Conservation (phyloP, 2,797 vertebrate species). For the Dermochelys coriacea region DNA sequence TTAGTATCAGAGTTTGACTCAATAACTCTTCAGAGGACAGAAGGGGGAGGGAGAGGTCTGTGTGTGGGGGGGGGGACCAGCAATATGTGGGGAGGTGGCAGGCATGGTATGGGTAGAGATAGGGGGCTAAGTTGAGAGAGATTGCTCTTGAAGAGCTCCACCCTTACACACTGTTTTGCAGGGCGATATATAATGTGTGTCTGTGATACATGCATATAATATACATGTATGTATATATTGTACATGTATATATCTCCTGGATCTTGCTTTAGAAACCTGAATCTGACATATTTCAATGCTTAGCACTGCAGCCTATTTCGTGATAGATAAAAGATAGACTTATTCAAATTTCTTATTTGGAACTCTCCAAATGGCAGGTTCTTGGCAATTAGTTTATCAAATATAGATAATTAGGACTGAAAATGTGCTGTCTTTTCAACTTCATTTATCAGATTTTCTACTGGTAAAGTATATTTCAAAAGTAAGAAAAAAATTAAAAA, state of each 20-base stretch:
- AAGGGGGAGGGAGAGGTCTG: neutral
- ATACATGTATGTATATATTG: neutral
- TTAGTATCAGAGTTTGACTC: neutral
- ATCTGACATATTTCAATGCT: neutral
- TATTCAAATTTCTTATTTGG: neutral
- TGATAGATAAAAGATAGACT: neutral
- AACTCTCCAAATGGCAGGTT: neutral
- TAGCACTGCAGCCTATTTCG: neutral
- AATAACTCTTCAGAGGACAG: accelerated
- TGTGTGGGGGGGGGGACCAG: neutral
- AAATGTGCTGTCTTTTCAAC: neutral
- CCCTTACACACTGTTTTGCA: too few species aligned
- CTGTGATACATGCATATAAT: too few species aligned
- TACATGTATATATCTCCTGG: neutral
- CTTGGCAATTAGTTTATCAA: neutral
- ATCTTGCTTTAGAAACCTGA: neutral
- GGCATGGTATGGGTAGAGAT: neutral
- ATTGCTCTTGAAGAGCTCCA: neutral
- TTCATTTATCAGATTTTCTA: neutral
- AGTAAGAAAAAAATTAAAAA: neutral
- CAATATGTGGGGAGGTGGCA: neutral
- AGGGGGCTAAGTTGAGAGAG: neutral
- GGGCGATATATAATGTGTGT: accelerated
- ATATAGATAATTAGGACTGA: accelerated
- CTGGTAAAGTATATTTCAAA: neutral